Evolutionary conservation across 2,888 invertebrate species (phyloP), one percentile per base, ranked within the genome.

Genomic region (Andricus quercusramuli): DNA sequence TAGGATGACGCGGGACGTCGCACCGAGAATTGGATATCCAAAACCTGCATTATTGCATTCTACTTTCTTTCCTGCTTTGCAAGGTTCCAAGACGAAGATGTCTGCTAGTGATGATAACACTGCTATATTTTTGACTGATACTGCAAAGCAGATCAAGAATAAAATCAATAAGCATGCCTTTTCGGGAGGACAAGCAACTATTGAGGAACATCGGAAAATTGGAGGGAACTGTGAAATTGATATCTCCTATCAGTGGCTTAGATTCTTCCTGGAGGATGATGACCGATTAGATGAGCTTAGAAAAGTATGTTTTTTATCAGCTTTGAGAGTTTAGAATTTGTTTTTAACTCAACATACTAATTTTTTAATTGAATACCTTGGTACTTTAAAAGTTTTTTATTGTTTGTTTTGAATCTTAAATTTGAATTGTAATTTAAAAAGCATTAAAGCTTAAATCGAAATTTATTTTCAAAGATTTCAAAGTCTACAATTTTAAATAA

Each of bases 51-150:
- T 98, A 66, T 91, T 98, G 47, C 98, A 98, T 92, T 96, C 98
- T 22, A 94, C 95, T 82, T 99, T 99, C 91, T 96, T 98, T 85
- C 99, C 98, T 0, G 97, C 99, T 0, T 93, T 99, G 74, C 99
- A 99, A 93, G 99, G 99, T 1, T 98, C 99, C 0, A 97, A 98
- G 91, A 97, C 98, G 32, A 99, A 99, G 94, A 99, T 99, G 99
- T 99, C 99, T 15, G 97, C 99, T 20, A 98, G 98, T 88, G 99
- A 99, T 88, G 94, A 95, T 6, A 99, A 97, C 91, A 97, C 99
- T 0, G 98, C 99, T 0, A 97, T 99, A 86, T 99, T 96, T 93
- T 94, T 99, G n/a, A 98, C 96, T 4, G 99, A 99, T 89, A 98
- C 98, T 0, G 94, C 98, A 0, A 98, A 99, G 88, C 98, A 99